These are phyloP conservation scores for Xylota sylvarum DNA, from an alignment of 2,888 invertebrate species.

Conservation along the genomic window DNA sequence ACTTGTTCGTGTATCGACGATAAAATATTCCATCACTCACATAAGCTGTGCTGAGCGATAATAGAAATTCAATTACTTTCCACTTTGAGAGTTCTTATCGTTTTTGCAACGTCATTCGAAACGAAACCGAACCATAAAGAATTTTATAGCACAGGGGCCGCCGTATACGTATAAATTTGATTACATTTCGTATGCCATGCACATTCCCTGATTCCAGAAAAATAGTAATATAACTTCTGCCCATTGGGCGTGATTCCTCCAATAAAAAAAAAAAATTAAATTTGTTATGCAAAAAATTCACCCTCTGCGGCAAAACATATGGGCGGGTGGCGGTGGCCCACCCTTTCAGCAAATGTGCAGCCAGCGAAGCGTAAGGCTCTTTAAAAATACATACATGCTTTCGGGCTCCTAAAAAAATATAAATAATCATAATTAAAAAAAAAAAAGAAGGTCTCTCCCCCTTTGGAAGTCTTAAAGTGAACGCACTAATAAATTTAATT, in stretches of 20 bases:
- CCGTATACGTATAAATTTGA: constrained; percentile 2
- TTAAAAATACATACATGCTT: neutral
- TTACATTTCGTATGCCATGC: constrained; percentile 15
- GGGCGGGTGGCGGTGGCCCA: neutral
- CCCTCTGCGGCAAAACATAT: constrained; percentile 4
- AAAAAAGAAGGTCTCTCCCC: constrained; percentile 4
- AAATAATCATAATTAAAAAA: constrained; percentile 3
- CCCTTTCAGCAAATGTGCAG: constrained; percentile 27
- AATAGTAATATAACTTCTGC: constrained; percentile 17
- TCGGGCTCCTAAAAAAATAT: neutral
- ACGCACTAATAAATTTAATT: constrained; percentile 76
- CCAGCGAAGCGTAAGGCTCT: constrained; percentile 31
- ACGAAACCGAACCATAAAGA: constrained; percentile 32
- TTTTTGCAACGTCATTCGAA: constrained; percentile 56
- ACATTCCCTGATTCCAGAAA: constrained; percentile 2
- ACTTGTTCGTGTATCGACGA: constrained; percentile 16
- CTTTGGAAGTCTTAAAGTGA: constrained; percentile 44
- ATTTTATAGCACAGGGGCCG: constrained; percentile 16
- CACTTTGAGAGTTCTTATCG: constrained; percentile 47
- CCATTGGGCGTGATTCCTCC: constrained; percentile 36
- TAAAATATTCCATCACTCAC: constrained; percentile 21
- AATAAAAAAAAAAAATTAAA: neutral
- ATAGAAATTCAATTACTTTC: constrained; percentile 60
- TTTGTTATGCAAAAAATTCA: constrained; percentile 22
- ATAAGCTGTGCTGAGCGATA: constrained; percentile 9